Percentiles rank a stretch among this genome's conserved stretches.
Evolutionary conservation across 2,888 invertebrate species (phyloP).

Genomic region (Drosophila monieri): DNA sequence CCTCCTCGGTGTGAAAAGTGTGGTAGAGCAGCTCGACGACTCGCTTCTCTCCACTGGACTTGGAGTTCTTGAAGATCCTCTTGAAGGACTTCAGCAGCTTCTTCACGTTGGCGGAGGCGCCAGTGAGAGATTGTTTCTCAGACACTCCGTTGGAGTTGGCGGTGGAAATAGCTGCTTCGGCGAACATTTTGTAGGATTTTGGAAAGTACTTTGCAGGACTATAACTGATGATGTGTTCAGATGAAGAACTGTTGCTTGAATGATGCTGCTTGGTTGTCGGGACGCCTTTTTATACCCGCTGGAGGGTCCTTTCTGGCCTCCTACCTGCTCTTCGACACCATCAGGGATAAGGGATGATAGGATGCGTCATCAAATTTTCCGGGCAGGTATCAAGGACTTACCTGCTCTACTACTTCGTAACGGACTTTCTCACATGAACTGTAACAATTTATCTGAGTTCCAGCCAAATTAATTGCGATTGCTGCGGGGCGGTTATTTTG

Average conservation of each 20-base stretch:
- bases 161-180: constrained; percentile 28
- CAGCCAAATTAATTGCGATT: constrained; percentile 35
- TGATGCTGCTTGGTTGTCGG: constrained; percentile 45
- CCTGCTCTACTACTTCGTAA: constrained; percentile 22
- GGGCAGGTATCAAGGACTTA: constrained; percentile 45
- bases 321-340: constrained; percentile 12
- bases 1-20: constrained; percentile 59
- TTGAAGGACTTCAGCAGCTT: constrained; percentile 61
- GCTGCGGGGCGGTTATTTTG: constrained; percentile 29
- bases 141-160: constrained; percentile 24
- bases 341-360: constrained; percentile 20
- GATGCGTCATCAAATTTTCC: constrained; percentile 29
- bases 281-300: constrained; percentile 49
- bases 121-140: constrained; percentile 49
- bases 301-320: constrained; percentile 14
- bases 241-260: constrained; percentile 42
- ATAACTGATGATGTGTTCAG: constrained; percentile 29
- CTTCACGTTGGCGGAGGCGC: constrained; percentile 58
- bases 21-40: constrained; percentile 2
- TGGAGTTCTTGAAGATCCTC: constrained; percentile 51
- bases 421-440: constrained; percentile 7
- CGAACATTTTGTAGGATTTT: constrained; percentile 48
- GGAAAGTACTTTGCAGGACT: not conserved
- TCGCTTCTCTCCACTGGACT: constrained; percentile 19
- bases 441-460: constrained; percentile 18